These are phyloP conservation scores for Chanos chanos DNA, from an alignment of 2,797 vertebrate genomes.

Conservation along the genomic window DNA sequence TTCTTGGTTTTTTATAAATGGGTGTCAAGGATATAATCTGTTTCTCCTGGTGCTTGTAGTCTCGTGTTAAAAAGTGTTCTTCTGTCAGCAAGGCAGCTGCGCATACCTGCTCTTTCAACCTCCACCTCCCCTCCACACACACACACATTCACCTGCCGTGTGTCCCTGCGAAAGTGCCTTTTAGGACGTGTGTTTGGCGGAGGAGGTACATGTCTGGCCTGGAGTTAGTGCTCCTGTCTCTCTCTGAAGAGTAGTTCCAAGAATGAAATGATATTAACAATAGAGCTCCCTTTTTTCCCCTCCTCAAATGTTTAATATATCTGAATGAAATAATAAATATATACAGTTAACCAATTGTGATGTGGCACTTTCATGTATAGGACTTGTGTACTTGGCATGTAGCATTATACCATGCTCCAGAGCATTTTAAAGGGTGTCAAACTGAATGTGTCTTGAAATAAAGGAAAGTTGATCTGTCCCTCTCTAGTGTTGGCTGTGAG, in stretches of 20 bases:
- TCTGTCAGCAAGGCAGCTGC: slow-evolving; percentile 5
- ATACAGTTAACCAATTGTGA: slow-evolving; percentile 92
- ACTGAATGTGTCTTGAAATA: slow-evolving; percentile 96
- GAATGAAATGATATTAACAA: slow-evolving; percentile 41
- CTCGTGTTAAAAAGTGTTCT: slow-evolving; percentile 43
- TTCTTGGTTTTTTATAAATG: too few species aligned
- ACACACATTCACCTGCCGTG: slow-evolving; percentile 49
- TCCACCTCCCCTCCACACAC: slow-evolving; percentile 20
- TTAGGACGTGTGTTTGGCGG: slow-evolving; percentile 49
- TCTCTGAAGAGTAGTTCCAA: slow-evolving; percentile 53
- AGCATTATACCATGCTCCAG: slow-evolving; percentile 87
- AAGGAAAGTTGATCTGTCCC: slow-evolving; percentile 83
- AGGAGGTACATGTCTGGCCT: slow-evolving; percentile 41
- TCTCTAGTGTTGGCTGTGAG: slow-evolving; percentile 51
- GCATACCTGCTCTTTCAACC: not conserved
- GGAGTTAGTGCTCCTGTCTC: slow-evolving; percentile 66
- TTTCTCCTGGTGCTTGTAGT: slow-evolving; percentile 43
- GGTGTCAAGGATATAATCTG: too few species aligned
- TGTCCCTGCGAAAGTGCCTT: slow-evolving; percentile 89
- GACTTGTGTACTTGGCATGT: slow-evolving; percentile 98
- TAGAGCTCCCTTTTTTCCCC: too few species aligned
- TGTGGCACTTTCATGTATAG: slow-evolving; percentile 98
- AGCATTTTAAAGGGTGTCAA: slow-evolving; percentile 87
- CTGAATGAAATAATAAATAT: slow-evolving; percentile 70
- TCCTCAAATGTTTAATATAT: slow-evolving; percentile 48